Conservation (phyloP, 2,113 vertebrate genomes). For the Microcebus griseorufus region DNA sequence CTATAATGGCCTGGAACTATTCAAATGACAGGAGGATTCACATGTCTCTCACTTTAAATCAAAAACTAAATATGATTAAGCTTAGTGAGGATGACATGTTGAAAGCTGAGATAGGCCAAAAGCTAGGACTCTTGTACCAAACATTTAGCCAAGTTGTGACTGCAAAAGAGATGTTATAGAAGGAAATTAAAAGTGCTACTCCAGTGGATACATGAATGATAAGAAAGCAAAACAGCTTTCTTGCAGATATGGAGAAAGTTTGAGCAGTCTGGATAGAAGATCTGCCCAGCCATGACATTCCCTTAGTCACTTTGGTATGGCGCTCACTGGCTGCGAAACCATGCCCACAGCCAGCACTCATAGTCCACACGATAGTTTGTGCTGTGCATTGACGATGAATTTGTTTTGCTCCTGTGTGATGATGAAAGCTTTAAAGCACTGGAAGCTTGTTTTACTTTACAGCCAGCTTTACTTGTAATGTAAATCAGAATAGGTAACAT, state of each 20-base stretch:
- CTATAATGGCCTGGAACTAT: neutral
- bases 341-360: no score
- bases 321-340: no score
- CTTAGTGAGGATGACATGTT: neutral
- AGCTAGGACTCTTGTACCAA: neutral
- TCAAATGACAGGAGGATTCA: neutral
- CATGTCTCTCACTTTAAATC: neutral
- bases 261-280: neutral
- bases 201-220: neutral
- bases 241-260: neutral
- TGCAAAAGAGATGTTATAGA: neutral
- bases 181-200: neutral
- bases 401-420: no score
- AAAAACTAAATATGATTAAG: neutral
- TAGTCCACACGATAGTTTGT: no score
- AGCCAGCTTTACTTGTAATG: no score
- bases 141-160: neutral
- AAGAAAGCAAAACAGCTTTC: neutral
- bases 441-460: no score
- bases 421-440: no score
- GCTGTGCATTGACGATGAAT: no score
- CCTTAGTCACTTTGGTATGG: neutral
- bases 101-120: neutral
- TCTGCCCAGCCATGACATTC: neutral
- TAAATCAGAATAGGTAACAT: no score